A percentile compares a stretch with the other conserved stretches of the same genome.
Conservation (phyloP, 2,888 invertebrate species). For the Mylabris sibirica region DNA sequence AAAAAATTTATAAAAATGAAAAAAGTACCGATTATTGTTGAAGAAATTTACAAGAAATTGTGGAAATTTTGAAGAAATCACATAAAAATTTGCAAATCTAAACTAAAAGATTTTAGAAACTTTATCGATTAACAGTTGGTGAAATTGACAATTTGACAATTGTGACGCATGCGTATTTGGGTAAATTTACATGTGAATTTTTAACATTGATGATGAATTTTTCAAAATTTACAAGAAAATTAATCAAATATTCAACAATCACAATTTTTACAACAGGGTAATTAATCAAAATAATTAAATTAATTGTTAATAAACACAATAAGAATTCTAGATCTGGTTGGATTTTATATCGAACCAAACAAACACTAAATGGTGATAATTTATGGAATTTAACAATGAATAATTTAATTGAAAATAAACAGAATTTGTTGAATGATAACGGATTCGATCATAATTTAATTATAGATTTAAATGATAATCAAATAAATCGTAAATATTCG, state of each 20-base stretch:
- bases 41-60: neutral
- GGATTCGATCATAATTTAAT: constrained; percentile 41
- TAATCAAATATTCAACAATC: constrained; percentile 38
- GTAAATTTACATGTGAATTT: neutral
- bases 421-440: constrained; percentile 30
- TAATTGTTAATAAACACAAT: constrained; percentile 15
- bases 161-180: neutral
- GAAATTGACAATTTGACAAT: neutral
- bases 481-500: constrained; percentile 26
- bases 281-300: constrained; percentile 11
- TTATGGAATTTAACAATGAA: constrained; percentile 52
- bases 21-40: neutral
- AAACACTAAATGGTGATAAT: constrained; percentile 51
- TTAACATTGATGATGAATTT: neutral
- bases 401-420: constrained; percentile 39
- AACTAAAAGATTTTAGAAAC: neutral
- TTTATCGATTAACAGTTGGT: neutral
- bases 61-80: neutral
- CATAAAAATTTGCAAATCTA: neutral
- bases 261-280: constrained; percentile 40
- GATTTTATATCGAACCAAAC: constrained; percentile 53
- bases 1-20: neutral
- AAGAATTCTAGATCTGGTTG: constrained; percentile 49
- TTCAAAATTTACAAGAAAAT: neutral
- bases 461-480: constrained; percentile 29